A percentile compares a stretch with the other conserved stretches of the same genome.
Evolutionary conservation across 2,113 vertebrate species (phyloP).

Genomic region (Heterocephalus glaber): DNA sequence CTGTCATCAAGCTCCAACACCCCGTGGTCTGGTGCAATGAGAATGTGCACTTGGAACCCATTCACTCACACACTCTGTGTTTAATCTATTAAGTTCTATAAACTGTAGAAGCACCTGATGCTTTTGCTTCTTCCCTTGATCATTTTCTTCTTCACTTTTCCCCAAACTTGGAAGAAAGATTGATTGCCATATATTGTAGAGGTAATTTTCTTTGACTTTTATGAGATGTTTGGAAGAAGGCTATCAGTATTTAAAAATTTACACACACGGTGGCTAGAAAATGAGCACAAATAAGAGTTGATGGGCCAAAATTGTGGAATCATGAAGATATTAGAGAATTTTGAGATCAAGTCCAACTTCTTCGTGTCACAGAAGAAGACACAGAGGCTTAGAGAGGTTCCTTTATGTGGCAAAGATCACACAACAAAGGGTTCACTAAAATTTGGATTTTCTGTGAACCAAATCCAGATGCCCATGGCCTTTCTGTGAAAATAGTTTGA

Average conservation of each 20-base stretch:
- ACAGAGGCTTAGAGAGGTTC: background rate
- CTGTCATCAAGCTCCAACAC: constrained; percentile 54
- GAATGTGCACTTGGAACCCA: constrained; percentile 28
- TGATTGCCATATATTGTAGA: constrained; percentile 26
- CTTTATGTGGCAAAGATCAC: background rate
- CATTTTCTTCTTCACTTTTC: background rate
- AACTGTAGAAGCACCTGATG: background rate
- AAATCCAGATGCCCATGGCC: background rate
- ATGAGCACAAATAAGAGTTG: background rate
- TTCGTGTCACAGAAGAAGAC: background rate
- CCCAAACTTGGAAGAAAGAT: background rate
- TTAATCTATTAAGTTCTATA: constrained; percentile 51
- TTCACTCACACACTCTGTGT: background rate
- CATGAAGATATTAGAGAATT: background rate
- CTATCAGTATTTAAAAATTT: constrained; percentile 27
- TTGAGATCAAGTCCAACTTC: constrained; percentile 11
- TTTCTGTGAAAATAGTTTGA: background rate
- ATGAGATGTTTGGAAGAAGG: background rate
- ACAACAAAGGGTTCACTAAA: background rate
- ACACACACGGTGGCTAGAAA: background rate
- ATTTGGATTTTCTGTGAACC: background rate
- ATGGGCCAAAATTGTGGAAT: background rate
- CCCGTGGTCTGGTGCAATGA: constrained; percentile 55
- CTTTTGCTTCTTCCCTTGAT: constrained; percentile 33
- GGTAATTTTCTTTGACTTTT: constrained; percentile 52